phyloP scores from a whole-genome alignment of 2,888 invertebrate genomes.

The Didymodactylos carnosus region DNA sequence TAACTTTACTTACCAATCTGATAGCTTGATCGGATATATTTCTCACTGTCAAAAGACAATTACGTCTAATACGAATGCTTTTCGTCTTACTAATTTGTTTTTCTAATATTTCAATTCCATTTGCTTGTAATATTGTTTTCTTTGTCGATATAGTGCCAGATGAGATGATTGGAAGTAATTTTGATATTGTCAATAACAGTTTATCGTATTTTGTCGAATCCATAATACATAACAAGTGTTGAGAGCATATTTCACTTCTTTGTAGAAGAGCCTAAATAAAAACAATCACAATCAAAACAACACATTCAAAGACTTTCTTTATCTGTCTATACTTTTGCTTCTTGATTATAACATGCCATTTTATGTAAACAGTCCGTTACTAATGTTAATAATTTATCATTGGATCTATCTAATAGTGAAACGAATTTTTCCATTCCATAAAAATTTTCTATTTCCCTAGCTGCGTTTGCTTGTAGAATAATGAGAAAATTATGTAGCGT shows the following conservation, averaged over 20 bases:
- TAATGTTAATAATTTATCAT: background rate
- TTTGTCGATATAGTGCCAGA: background rate
- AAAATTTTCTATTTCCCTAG: background rate
- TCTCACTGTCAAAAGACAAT: background rate
- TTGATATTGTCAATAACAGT: background rate
- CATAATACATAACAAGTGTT: background rate
- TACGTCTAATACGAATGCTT: background rate
- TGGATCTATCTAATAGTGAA: background rate
- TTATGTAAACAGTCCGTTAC: background rate
- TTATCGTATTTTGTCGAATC: background rate
- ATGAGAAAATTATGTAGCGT: background rate
- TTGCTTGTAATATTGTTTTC: background rate
- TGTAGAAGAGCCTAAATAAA: no score
- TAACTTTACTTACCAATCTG: background rate
- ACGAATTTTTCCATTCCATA: background rate
- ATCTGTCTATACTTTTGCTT: background rate
- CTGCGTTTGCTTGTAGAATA: background rate
- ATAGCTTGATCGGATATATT: background rate
- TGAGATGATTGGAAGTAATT: background rate
- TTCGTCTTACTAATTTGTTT: background rate
- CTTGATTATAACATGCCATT: background rate
- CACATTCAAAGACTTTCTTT: no score
- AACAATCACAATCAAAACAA: no score
- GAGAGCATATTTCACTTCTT: background rate
- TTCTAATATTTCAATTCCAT: background rate